A percentile compares a stretch with the other conserved stretches of the same genome.
phyloP scores from a whole-genome alignment of 2,113 vertebrate genomes.

The Dromaius novaehollandiae region DNA sequence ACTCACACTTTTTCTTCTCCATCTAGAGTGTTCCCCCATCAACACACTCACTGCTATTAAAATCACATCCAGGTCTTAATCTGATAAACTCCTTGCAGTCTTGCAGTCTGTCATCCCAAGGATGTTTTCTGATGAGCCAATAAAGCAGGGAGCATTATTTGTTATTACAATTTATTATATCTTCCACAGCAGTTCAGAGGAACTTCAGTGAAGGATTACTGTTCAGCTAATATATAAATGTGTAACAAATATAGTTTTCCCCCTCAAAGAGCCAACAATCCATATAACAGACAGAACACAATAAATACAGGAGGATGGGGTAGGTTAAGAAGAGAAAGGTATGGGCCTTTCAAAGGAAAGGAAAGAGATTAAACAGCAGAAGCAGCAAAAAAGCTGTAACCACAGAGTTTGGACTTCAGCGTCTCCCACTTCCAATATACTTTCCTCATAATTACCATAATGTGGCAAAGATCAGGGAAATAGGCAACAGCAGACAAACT shows the following conservation, averaged over 20 bases:
- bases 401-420: neutral
- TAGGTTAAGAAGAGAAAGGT: neutral
- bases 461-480: neutral
- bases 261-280: neutral
- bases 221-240: neutral
- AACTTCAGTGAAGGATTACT: neutral
- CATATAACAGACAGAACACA: neutral
- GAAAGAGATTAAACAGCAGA: neutral
- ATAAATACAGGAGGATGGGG: neutral
- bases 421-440: neutral
- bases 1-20: neutral
- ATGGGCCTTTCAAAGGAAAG: neutral
- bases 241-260: neutral
- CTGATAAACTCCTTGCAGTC: neutral
- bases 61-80: neutral
- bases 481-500: neutral
- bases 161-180: neutral
- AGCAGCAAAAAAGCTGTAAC: neutral
- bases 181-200: neutral
- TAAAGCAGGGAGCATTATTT: neutral
- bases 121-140: neutral
- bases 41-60: neutral
- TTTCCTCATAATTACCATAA: neutral
- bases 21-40: neutral
- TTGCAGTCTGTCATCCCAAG: neutral